Evolutionary conservation across 1,140 invertebrate genomes (phyloP).

Genomic region (Cherax destructor): DNA sequence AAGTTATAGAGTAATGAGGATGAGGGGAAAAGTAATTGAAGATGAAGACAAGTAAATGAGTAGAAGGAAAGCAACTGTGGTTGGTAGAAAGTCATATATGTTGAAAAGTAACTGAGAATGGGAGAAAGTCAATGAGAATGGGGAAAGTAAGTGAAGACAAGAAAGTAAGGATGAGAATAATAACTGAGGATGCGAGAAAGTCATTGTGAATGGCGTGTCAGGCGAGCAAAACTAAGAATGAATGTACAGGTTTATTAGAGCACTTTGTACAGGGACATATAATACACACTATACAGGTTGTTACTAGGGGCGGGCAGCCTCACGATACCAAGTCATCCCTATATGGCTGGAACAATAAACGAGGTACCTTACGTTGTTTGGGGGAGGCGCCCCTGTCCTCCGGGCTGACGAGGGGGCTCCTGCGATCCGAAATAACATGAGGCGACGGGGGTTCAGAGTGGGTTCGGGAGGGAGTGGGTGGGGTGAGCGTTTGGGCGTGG

Average conservation of each 20-base stretch:
- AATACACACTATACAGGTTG: background rate
- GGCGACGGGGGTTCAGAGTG: background rate
- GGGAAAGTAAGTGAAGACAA: too few species aligned
- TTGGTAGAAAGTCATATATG: too few species aligned
- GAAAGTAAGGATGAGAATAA: too few species aligned
- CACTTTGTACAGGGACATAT: background rate
- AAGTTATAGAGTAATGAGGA: too few species aligned
- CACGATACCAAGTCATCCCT: conserved; percentile 33
- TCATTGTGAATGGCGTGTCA: too few species aligned
- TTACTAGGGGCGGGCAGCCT: background rate
- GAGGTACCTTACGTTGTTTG: background rate
- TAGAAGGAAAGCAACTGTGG: too few species aligned
- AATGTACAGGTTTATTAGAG: background rate
- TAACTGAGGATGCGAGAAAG: too few species aligned
- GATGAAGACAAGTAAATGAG: too few species aligned
- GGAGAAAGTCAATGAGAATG: too few species aligned
- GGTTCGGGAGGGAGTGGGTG: background rate
- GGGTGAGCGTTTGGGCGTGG: background rate
- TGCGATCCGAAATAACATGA: background rate
- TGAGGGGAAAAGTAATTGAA: too few species aligned
- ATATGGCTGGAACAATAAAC: conserved; percentile 34
- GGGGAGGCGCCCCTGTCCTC: background rate
- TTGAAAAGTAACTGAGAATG: too few species aligned
- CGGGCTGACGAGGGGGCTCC: background rate
- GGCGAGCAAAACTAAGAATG: too few species aligned